Base-by-base conservation (phyloP, 2,113 vertebrate genomes). In the Nannospalax galili region DNA sequence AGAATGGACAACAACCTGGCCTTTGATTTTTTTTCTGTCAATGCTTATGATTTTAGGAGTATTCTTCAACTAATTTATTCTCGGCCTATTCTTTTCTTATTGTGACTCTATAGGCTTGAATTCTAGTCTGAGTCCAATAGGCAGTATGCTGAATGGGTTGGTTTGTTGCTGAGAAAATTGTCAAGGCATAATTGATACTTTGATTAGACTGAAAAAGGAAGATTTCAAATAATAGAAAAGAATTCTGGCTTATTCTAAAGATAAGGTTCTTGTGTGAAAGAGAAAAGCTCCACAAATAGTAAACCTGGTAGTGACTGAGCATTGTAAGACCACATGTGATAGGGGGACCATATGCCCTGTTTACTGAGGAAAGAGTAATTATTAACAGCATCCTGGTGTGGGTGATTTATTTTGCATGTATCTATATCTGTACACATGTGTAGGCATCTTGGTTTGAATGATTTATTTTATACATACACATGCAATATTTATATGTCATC, bases 101-200 rank as follows among this genome's bases (percentile, higher is more conserved):
- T 24, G 10, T 88, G 75, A 80, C 75, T 84, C 60, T 58, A 52
- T 73, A 37, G 75, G 17, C 82, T 92, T 78, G 86, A 94, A 58
- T 96, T 80, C 56, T 81, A 9, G 67, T 95, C 26, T 89, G 81
- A 87, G 65, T 86, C 91, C 86, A 37, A 58, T 56, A 52, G 37
- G 62, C 67, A 80, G 58, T 40, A 32, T 81, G 81, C 84, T 84
- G 90, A 94, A 26, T 69, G 84, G 60, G 73, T 93, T 94, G 73
- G 56, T 95, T 95, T 94, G 56, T 80, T 95, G 73, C 85, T 92
- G 90, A 48, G 93, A 94, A 96, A 94, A 81, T 62, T 96, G 40
- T 94, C 64, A 74, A 69, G 84, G 35, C 62, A 92, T 94, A 95
- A 84, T 48, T 64, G 91, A 94, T 75, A 89, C 69, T 89, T 94